Conservation (phyloP, 2,797 vertebrate species). For the Odontamblyopus rebecca region DNA sequence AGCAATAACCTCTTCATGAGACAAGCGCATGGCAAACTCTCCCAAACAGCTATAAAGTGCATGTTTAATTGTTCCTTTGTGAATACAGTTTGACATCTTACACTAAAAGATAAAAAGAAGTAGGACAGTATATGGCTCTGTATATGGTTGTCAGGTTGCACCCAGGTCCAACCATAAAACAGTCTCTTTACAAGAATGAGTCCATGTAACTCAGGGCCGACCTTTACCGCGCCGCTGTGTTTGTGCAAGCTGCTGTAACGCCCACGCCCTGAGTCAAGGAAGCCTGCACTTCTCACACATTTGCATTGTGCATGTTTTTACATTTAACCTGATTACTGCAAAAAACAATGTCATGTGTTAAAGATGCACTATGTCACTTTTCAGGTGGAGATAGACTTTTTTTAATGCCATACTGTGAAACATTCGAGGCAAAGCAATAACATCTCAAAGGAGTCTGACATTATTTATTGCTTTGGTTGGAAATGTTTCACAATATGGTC, state of each 20-base stretch:
- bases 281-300: constrained; percentile 68
- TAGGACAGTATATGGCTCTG: not conserved
- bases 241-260: constrained; percentile 64
- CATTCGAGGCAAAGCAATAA: too few species aligned
- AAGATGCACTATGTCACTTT: too few species aligned
- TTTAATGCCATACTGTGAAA: too few species aligned
- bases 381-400: too few species aligned
- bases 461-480: too few species aligned
- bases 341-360: not conserved
- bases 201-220: constrained; percentile 52
- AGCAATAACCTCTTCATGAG: not conserved
- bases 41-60: too few species aligned
- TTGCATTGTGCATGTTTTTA: constrained; percentile 40
- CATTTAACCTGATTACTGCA: constrained; percentile 20
- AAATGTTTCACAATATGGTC: too few species aligned
- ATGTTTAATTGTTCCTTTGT: too few species aligned
- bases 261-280: constrained; percentile 66
- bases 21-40: too few species aligned
- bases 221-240: constrained; percentile 62
- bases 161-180: constrained; percentile 12
- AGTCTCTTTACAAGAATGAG: constrained; percentile 6
- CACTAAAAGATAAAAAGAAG: not conserved
- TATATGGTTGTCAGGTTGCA: not conserved
- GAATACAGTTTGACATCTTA: constrained; percentile 1
- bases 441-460: too few species aligned